phyloP scores from a whole-genome alignment of 2,888 invertebrate species.

The Hirtodrosophila alboralis region DNA sequence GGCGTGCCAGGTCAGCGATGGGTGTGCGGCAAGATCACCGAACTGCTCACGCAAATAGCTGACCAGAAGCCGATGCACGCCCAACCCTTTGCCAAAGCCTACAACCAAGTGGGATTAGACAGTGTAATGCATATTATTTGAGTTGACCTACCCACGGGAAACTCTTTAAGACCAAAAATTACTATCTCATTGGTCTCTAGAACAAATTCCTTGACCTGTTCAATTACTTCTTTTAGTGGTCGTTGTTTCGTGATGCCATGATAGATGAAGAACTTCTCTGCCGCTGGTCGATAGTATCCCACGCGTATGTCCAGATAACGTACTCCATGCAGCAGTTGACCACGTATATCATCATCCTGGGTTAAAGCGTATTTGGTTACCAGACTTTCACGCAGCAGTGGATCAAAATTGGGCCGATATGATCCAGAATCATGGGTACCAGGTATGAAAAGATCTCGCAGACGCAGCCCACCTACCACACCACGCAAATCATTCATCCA shows the following conservation, averaged over 20 bases:
- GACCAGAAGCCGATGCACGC: constrained; percentile 85
- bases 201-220: constrained; percentile 86
- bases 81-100: constrained; percentile 84
- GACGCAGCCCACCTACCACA: constrained; percentile 84
- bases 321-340: constrained; percentile 86
- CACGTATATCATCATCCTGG: constrained; percentile 86
- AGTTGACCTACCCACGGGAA: constrained; percentile 85
- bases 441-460: constrained; percentile 87
- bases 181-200: constrained; percentile 86
- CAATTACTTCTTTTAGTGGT: constrained; percentile 84
- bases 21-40: constrained; percentile 85
- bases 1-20: constrained; percentile 84
- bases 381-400: constrained; percentile 81
- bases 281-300: constrained; percentile 84
- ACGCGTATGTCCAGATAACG: constrained; percentile 87
- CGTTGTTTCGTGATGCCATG: constrained; percentile 85
- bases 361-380: constrained; percentile 85
- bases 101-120: neutral
- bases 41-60: constrained; percentile 85
- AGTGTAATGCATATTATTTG: neutral
- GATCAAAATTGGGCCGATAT: constrained; percentile 84
- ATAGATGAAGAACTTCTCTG: constrained; percentile 85
- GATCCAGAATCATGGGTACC: constrained; percentile 90
- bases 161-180: constrained; percentile 86
- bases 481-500: constrained; percentile 86